Evolutionary conservation across 2,113 vertebrate species (phyloP).

Genomic region (Eublepharis macularius): DNA sequence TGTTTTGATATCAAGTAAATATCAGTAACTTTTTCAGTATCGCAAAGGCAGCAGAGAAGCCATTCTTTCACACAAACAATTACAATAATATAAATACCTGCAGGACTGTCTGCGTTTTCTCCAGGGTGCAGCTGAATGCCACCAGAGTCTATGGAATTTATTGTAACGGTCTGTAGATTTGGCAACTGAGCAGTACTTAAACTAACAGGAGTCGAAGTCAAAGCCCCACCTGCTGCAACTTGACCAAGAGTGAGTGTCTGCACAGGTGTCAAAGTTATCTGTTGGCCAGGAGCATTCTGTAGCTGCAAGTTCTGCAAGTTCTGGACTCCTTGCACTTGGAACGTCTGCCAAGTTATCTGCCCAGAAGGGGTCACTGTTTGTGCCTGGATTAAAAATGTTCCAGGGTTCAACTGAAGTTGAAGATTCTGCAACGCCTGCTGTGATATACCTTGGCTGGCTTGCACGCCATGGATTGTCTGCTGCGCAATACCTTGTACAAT

Average conservation of each 20-base stretch:
- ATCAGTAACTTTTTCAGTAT: not conserved
- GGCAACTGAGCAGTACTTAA: slow-evolving; percentile 93
- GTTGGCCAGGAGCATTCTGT: slow-evolving; percentile 91
- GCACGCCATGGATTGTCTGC: slow-evolving; percentile 84
- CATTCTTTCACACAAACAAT: slow-evolving; percentile 40
- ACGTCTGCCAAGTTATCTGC: slow-evolving; percentile 99
- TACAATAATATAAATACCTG: slow-evolving; percentile 81
- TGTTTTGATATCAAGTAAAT: not conserved
- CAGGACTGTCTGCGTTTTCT: slow-evolving; percentile 86
- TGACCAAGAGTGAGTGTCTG: slow-evolving; percentile 97
- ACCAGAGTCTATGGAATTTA: slow-evolving; percentile 91
- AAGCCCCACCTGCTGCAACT: slow-evolving; percentile 83
- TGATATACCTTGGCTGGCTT: slow-evolving; percentile 84
- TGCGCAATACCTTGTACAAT: slow-evolving; percentile 92
- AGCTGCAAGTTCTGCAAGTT: slow-evolving; percentile 98
- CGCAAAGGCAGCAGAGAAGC: slow-evolving; percentile 31
- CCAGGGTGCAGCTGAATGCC: slow-evolving; percentile 88
- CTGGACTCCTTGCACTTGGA: slow-evolving; percentile 98
- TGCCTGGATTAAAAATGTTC: slow-evolving; percentile 98
- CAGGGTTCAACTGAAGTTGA: slow-evolving; percentile 95
- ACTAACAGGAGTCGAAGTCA: slow-evolving; percentile 87
- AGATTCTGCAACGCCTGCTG: slow-evolving; percentile 91
- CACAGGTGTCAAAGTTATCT: slow-evolving; percentile 96
- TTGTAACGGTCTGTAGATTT: slow-evolving; percentile 96
- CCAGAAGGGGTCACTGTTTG: slow-evolving; percentile 97